Conservation (phyloP, 1,140 invertebrate species). For the Galendromus occidentalis region DNA sequence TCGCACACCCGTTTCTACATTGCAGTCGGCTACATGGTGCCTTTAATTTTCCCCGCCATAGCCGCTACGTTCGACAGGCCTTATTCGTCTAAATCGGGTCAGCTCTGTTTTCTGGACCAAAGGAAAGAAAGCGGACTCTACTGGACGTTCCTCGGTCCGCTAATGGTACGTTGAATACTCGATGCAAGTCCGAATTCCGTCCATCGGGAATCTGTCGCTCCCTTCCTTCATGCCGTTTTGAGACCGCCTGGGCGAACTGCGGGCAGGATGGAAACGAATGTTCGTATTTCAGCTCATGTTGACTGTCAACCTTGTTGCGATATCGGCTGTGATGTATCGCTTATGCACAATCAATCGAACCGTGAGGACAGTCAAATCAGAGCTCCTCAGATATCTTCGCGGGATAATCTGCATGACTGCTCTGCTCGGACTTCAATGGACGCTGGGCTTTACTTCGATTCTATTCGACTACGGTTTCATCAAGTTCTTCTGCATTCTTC, state of each 20-base stretch:
- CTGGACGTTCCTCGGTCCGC: not conserved
- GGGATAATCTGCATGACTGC: not conserved
- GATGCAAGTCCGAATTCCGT: not conserved
- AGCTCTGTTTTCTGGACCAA: not conserved
- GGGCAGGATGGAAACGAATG: no score
- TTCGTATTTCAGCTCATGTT: not conserved
- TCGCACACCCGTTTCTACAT: not conserved
- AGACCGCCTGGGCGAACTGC: no score
- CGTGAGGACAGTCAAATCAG: not conserved
- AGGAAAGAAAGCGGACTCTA: not conserved
- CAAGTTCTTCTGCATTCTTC: not conserved
- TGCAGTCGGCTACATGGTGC: not conserved
- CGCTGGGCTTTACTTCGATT: not conserved
- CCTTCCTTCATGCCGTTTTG: not conserved
- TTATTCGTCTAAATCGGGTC: not conserved
- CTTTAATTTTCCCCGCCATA: not conserved
- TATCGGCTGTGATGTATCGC: not conserved
- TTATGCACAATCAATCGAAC: not conserved
- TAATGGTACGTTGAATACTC: not conserved
- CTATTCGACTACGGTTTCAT: not conserved
- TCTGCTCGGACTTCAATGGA: not conserved
- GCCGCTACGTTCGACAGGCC: not conserved
- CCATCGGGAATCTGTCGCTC: not conserved
- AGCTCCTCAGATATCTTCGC: not conserved
- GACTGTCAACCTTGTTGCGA: not conserved